Base-by-base conservation (phyloP, 2,113 vertebrate species). In the Nothoprocta pentlandii region DNA sequence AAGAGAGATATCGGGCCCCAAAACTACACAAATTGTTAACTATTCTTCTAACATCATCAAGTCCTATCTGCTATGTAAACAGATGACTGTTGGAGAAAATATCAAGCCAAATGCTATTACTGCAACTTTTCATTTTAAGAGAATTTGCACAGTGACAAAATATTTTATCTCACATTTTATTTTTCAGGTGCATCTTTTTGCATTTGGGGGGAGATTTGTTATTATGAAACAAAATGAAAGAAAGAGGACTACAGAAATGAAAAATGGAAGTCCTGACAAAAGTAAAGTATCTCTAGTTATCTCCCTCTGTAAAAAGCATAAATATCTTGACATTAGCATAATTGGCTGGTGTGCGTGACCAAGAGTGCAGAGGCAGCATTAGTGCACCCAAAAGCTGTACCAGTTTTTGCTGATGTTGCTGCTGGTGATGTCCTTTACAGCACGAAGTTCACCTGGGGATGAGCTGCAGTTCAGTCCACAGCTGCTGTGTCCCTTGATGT, bases 1-100 rank as follows among this genome's bases (percentile, higher is more conserved):
- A 89, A 80, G 26, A 85, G 4, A 87, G 53, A 41, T 47, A n/a
- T 74, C 20, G 89, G 77, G 39, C 16, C 62, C 44, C n/a, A 85
- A 71, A 85, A 23, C 23, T 22, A 30, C 58, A 58, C 16, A 73
- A 79, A 62, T 83, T 44, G 25, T 61, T 49, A 68, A 71, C 73
- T 70, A 87, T 59, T 87, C 36, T 15, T 89, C 87, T 85, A 76
- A 66, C 4, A 54, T 46, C 4, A 63, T 54, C 42, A 16, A 85
- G 17, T 62, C 46, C 26, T 84, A 22, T 51, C 26, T 54, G 17
- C 32, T 41, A 71, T 61, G 67, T 28, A 79, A 91, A 56, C 32
- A 74, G 62, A 76, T 94, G 53, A 63, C 5, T 91, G 16, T 36
- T 66, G 28, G 47, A 90, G 30, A 22, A 94, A 94, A 94, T 84